Percentiles rank a stretch among this genome's conserved stretches.
These are phyloP conservation scores for Drosophila parabipectinata DNA, from an alignment of 1,140 invertebrate genomes.

Conservation along the genomic window DNA sequence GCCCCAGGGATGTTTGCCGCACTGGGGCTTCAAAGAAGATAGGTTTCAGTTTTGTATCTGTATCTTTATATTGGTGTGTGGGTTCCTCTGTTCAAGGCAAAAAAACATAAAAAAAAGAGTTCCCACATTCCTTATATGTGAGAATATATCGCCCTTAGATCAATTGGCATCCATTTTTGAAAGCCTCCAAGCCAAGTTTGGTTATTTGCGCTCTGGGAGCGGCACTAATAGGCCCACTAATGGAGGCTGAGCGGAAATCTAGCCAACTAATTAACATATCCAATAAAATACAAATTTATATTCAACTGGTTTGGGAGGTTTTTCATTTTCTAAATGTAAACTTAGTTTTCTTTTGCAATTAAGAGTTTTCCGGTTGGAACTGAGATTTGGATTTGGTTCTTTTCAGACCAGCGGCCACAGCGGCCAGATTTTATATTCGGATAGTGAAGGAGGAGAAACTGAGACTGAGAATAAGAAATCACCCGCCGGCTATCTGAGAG, in stretches of 20 bases:
- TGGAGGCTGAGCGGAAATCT: conserved; percentile 26
- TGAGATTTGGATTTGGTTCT: conserved; percentile 11
- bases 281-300: conserved; percentile 31
- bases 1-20: conserved; percentile 66
- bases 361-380: conserved; percentile 8
- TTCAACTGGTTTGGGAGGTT: not conserved
- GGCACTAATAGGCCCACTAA: conserved; percentile 31
- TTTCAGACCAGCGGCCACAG: conserved; percentile 51
- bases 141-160: conserved; percentile 68
- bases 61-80: conserved; percentile 47
- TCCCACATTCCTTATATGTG: conserved; percentile 61
- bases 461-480: conserved; percentile 52
- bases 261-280: conserved; percentile 29
- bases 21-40: conserved; percentile 80
- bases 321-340: conserved; percentile 1
- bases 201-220: conserved; percentile 26
- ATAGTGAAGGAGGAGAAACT: conserved; percentile 52
- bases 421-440: conserved; percentile 68
- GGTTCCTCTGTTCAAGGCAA: conserved; percentile 20
- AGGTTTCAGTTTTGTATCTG: conserved; percentile 63
- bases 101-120: conserved; percentile 28
- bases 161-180: conserved; percentile 51
- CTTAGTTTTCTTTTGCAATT: conserved; percentile 31
- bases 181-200: conserved; percentile 52
- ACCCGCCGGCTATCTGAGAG: conserved; percentile 30